Conservation (phyloP, 2,888 invertebrate species). For the Cordilura impudica region DNA sequence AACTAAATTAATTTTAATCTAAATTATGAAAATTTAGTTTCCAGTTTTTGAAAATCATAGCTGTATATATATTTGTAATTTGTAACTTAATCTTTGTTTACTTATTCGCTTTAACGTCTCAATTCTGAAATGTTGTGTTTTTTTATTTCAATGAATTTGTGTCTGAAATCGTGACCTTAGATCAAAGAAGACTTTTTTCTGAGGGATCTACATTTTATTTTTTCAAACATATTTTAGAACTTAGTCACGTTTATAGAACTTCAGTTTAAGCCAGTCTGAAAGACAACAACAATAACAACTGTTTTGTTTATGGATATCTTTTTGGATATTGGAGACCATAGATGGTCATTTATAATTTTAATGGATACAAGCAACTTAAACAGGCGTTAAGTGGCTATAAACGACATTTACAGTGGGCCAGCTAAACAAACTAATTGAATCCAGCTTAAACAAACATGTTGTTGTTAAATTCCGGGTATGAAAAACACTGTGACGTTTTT, state of each 20-base stretch:
- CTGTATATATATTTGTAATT: not conserved
- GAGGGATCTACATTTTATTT: conserved; percentile 38
- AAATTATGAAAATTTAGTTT: too few relatives aligned
- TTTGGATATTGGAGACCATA: conserved; percentile 54
- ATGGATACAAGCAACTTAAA: conserved; percentile 69
- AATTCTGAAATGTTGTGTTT: conserved; percentile 38
- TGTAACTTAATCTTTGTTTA: conserved; percentile 51
- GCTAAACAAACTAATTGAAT: not conserved
- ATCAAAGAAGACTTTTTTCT: conserved; percentile 41
- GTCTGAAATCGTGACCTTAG: conserved; percentile 59
- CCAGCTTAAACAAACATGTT: not conserved
- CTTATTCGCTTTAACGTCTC: conserved; percentile 52
- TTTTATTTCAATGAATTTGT: conserved; percentile 19
- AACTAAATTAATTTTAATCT: too few relatives aligned
- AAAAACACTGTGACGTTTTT: conserved; percentile 54
- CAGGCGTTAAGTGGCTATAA: conserved; percentile 74
- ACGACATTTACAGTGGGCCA: conserved; percentile 62
- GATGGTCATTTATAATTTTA: conserved; percentile 62
- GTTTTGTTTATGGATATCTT: not conserved
- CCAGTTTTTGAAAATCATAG: not conserved
- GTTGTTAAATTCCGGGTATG: not conserved
- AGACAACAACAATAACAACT: not conserved
- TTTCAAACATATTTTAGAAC: conserved; percentile 56
- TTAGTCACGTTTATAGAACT: conserved; percentile 61
- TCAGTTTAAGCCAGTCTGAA: not conserved